Evolutionary conservation across 2,113 vertebrate genomes (phyloP), one percentile per base, ranked within the genome.

Genomic region (Trogon melanurus): DNA sequence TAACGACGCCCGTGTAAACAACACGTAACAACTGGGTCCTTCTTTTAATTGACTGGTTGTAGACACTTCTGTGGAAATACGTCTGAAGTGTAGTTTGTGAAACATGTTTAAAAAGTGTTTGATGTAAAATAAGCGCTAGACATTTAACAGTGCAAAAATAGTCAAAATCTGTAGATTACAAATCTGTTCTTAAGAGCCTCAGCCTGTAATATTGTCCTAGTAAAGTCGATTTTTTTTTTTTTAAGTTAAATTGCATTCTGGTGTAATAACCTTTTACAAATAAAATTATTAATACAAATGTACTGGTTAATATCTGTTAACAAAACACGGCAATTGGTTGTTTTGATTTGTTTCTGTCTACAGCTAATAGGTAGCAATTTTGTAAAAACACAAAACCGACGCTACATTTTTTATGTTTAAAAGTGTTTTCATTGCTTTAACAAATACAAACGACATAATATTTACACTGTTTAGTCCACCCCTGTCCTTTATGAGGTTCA

Each of bases 121-220:
- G 95, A 96, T 98, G 96, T 98, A 98, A 97, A 97, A 97, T 98
- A 98, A 98, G 90, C 18, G 20, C 96, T 97, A 97, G 97, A 94
- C 95, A 96, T 97, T 97, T 97, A 93, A 95, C 95, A 96, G 96
- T 97, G 69, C 97, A 97, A 93, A 97, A 96, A 96, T 94, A 91
- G 88, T 95, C 54, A 73, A 91, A 95, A 97, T 66, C 75, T 97
- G 96, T 98, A 98, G 95, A 87, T 96, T 96, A 95, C 87, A 91
- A 94, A 93, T 97, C 92, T 45, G 10, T 97, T 97, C 90, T 95
- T 97, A 93, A 97, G 74, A 97, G 96, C 93, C 95, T 97, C 97
- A 83, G 95, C 95, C 94, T 97, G 79, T 97, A 96, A 94, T 96
- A 91, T 30, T 96, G 94, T 97, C 94, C 94, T 97, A 95, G 96